These are phyloP conservation scores for Petrolisthes cinctipes DNA, from an alignment of 2,888 invertebrate genomes.

Conservation along the genomic window DNA sequence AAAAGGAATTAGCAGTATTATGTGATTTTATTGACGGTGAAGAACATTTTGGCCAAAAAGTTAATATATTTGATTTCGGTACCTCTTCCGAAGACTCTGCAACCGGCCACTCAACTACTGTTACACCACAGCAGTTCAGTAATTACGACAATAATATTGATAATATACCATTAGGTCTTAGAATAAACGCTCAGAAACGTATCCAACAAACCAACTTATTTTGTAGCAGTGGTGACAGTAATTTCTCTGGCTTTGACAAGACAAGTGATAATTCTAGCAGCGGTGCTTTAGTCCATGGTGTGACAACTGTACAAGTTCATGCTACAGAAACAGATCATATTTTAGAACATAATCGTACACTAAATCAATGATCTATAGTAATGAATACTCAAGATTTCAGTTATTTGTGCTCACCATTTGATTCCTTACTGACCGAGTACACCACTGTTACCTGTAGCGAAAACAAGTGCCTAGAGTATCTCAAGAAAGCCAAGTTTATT, in stretches of 20 bases:
- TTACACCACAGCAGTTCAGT: background rate
- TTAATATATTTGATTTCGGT: too few species aligned
- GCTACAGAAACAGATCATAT: background rate
- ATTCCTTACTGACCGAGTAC: background rate
- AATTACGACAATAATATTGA: background rate
- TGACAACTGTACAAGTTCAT: background rate
- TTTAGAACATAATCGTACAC: too few species aligned
- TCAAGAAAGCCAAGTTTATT: background rate
- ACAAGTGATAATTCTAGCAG: background rate
- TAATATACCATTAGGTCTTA: background rate
- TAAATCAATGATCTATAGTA: too few species aligned
- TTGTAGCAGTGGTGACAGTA: background rate
- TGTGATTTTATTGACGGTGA: too few species aligned
- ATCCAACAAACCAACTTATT: background rate
- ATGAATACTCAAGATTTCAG: background rate
- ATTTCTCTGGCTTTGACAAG: background rate
- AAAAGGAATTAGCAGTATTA: too few species aligned
- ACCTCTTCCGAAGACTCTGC: too few species aligned
- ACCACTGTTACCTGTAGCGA: background rate
- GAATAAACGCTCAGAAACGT: background rate
- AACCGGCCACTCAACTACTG: too few species aligned
- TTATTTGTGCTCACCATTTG: background rate
- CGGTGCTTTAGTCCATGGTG: background rate
- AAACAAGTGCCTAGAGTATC: background rate
- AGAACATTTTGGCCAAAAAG: too few species aligned